Evolutionary conservation across 1,140 invertebrate species (phyloP).

Genomic region (Ditylenchus dipsaci): DNA sequence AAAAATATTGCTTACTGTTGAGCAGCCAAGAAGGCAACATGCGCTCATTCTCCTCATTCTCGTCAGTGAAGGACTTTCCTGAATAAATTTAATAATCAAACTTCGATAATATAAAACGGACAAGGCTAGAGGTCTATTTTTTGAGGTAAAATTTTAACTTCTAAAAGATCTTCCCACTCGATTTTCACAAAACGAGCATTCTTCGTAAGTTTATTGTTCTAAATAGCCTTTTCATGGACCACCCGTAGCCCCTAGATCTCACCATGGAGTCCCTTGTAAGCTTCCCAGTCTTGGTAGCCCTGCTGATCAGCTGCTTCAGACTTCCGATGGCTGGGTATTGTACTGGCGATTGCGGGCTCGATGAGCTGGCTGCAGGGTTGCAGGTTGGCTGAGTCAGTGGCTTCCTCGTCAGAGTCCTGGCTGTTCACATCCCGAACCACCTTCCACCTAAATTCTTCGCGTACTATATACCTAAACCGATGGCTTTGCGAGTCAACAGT

Average conservation of each 20-base stretch:
- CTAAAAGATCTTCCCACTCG: too few relatives aligned
- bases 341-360: background rate
- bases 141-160: too few relatives aligned
- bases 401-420: background rate
- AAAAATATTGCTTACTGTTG: constrained; percentile 29
- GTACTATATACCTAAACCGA: too few relatives aligned
- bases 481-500: too few relatives aligned
- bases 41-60: constrained; percentile 47
- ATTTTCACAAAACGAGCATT: too few relatives aligned
- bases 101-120: too few relatives aligned
- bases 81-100: constrained; percentile 8
- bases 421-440: background rate
- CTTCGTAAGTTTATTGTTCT: too few relatives aligned
- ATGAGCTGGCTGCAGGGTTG: background rate
- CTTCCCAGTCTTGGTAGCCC: constrained; percentile 51
- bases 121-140: too few relatives aligned
- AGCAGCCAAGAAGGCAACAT: constrained; percentile 54
- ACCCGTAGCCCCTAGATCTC: too few relatives aligned
- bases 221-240: too few relatives aligned
- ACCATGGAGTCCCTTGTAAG: constrained; percentile 47
- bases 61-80: constrained; percentile 42
- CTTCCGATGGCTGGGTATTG: background rate
- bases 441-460: background rate
- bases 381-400: background rate
- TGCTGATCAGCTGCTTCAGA: constrained; percentile 34